A percentile compares a stretch with the other conserved stretches of the same genome.
These are phyloP conservation scores for Argopecten irradians DNA, from an alignment of 1,140 invertebrate genomes.

Conservation along the genomic window DNA sequence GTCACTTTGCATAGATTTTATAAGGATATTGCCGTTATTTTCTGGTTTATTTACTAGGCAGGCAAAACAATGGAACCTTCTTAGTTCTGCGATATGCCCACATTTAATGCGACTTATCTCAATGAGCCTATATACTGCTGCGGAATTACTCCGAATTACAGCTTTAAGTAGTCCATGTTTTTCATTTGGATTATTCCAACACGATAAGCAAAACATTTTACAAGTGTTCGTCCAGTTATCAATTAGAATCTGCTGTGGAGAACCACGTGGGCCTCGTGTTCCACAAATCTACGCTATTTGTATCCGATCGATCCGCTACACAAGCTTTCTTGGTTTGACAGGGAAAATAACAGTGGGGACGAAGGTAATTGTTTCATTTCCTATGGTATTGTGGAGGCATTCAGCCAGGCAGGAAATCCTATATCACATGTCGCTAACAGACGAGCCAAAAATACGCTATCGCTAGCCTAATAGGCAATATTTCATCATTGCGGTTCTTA, in stretches of 20 bases:
- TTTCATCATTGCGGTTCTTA: not conserved
- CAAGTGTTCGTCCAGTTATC: not conserved
- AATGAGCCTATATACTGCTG: not conserved
- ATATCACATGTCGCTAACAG: not conserved
- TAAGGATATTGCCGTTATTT: too few species aligned
- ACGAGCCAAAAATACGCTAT: not conserved
- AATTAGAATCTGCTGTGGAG: not conserved
- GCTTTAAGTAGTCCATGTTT: not conserved
- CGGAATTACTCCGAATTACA: not conserved
- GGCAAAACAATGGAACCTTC: too few species aligned
- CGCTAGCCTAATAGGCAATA: conserved; percentile 7
- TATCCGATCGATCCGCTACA: not conserved
- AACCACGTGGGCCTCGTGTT: not conserved
- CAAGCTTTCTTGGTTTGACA: not conserved
- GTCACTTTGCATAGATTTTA: too few species aligned
- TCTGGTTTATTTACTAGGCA: too few species aligned
- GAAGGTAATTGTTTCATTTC: conserved; percentile 18
- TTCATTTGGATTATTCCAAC: not conserved
- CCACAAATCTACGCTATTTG: not conserved
- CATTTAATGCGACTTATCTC: not conserved
- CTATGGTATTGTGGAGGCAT: not conserved
- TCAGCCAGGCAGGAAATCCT: conserved; percentile 10
- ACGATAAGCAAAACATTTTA: not conserved
- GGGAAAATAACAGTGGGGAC: not conserved
- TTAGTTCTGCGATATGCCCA: too few species aligned